A percentile compares a stretch with the other conserved stretches of the same genome.
Conservation (phyloP, 1,140 invertebrate genomes). For the Leucophenga varia region DNA sequence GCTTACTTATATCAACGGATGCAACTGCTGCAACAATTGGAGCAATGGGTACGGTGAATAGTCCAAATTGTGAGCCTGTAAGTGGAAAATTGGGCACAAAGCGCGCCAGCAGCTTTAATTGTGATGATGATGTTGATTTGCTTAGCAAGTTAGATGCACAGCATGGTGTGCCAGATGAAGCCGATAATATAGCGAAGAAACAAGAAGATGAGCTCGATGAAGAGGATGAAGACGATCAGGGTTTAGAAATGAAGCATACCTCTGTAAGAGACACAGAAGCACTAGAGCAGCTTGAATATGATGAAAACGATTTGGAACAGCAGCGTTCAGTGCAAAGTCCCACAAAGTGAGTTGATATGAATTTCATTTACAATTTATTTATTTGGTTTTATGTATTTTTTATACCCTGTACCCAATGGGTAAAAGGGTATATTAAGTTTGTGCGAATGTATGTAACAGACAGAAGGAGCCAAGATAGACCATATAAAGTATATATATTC, state of each 20-base stretch:
- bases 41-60: constrained; percentile 1
- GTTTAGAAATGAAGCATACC: constrained; percentile 2
- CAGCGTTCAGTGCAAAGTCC: constrained; percentile 46
- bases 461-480: no score
- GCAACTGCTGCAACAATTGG: constrained; percentile 12
- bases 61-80: constrained; percentile 6
- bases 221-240: constrained; percentile 47
- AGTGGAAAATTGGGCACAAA: constrained; percentile 34
- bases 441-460: no score
- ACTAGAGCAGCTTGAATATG: background rate
- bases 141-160: constrained; percentile 63
- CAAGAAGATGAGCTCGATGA: constrained; percentile 39
- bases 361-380: background rate
- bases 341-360: constrained; percentile 51
- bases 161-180: constrained; percentile 31
- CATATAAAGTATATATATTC: no score
- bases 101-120: constrained; percentile 63
- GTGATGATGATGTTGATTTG: constrained; percentile 74
- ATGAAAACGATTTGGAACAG: constrained; percentile 26
- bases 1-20: constrained; percentile 60
- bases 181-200: constrained; percentile 21
- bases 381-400: no score
- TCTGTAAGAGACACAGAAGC: background rate
- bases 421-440: no score
- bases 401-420: no score